These are phyloP conservation scores for Stenurella melanura DNA, from an alignment of 2,888 invertebrate genomes.

Conservation along the genomic window DNA sequence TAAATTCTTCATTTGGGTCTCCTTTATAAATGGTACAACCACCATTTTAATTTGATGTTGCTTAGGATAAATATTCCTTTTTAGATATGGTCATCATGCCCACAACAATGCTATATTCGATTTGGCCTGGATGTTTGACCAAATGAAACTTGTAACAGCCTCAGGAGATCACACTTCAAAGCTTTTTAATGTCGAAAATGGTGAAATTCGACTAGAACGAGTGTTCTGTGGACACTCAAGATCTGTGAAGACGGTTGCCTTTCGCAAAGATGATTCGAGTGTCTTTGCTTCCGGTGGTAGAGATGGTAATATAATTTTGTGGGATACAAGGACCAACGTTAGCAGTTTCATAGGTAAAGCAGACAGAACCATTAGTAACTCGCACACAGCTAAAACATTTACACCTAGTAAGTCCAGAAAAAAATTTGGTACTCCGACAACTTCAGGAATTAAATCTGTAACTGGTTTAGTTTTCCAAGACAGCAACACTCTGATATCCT, in stretches of 20 bases:
- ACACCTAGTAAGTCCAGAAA: conserved; percentile 71
- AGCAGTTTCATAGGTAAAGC: conserved; percentile 75
- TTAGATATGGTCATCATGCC: conserved; percentile 75
- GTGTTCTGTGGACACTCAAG: conserved; percentile 86
- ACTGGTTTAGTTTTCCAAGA: conserved; percentile 91
- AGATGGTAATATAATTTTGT: conserved; percentile 90
- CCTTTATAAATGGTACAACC: neutral
- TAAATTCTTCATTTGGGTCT: neutral
- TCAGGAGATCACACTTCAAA: conserved; percentile 90
- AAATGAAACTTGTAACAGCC: conserved; percentile 87
- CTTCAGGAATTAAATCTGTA: conserved; percentile 81
- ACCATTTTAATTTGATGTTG: conserved; percentile 3
- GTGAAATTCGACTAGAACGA: conserved; percentile 72
- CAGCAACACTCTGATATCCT: conserved; percentile 85
- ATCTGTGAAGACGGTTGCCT: conserved; percentile 88
- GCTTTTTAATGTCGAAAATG: conserved; percentile 82
- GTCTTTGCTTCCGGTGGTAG: conserved; percentile 91
- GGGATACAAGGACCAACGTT: conserved; percentile 83
- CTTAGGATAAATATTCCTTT: conserved; percentile 33
- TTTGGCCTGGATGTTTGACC: conserved; percentile 87
- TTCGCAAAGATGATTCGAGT: conserved; percentile 81
- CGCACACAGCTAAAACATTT: conserved; percentile 74
- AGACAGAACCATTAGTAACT: conserved; percentile 83
- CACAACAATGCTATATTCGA: conserved; percentile 95
- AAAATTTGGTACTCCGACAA: conserved; percentile 63